Evolutionary conservation across 2,888 invertebrate genomes (phyloP).

Genomic region (Calephelis perditalis): DNA sequence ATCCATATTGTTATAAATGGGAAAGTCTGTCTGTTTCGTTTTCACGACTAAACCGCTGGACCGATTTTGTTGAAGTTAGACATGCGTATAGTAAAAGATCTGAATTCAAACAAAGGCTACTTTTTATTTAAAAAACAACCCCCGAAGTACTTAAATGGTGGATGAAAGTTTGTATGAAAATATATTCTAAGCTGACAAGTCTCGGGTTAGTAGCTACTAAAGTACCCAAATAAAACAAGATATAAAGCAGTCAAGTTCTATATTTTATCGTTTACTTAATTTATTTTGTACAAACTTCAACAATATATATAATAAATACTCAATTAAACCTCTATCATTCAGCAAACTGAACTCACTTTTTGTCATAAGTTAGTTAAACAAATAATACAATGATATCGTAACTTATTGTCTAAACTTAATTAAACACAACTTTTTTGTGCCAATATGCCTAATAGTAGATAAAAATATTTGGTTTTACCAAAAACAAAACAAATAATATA

Average conservation of each 20-base stretch:
- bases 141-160: too few species aligned
- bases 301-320: slow-evolving; percentile 79
- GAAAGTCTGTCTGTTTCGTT: too few species aligned
- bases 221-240: slow-evolving; percentile 47
- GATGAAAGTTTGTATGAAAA: too few species aligned
- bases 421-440: slow-evolving; percentile 79
- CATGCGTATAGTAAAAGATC: too few species aligned
- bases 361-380: slow-evolving; percentile 73
- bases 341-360: slow-evolving; percentile 79
- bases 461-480: slow-evolving; percentile 72
- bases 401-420: slow-evolving; percentile 79
- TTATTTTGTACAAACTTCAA: slow-evolving; percentile 81
- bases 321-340: slow-evolving; percentile 78
- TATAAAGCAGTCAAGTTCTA: slow-evolving; percentile 79
- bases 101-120: too few species aligned
- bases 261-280: slow-evolving; percentile 79
- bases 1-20: too few species aligned
- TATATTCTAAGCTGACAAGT: too few species aligned
- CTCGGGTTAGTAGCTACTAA: too few species aligned
- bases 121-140: too few species aligned
- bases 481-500: slow-evolving; percentile 38
- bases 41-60: too few species aligned
- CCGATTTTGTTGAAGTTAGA: too few species aligned
- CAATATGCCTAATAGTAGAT: slow-evolving; percentile 76
- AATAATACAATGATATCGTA: slow-evolving; percentile 73